Evolutionary conservation across 37 sponge, comb jelly and placozoan species (phyloP).

Genomic region (Beroe forskalii): DNA sequence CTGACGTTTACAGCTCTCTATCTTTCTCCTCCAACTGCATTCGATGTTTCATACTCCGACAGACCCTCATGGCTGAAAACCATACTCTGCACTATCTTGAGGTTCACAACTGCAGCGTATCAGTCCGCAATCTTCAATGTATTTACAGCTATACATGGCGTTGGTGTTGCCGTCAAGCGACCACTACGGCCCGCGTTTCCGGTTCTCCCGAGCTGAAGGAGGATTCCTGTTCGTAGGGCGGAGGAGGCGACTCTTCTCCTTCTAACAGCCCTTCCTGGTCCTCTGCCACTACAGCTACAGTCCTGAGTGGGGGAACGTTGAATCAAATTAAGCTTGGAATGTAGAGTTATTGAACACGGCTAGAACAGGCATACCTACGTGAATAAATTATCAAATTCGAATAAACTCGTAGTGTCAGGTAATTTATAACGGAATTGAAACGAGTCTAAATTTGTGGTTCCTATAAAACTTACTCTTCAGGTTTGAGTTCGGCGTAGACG

Average conservation of each 20-base stretch:
- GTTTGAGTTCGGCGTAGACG: slow-evolving; percentile 35
- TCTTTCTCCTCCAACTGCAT: neutral
- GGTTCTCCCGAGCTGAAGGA: neutral
- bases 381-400: no score
- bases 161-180: neutral
- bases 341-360: no score
- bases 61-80: no score
- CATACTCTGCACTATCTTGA: no score
- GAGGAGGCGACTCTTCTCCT: neutral
- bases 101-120: neutral
- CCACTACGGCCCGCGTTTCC: neutral
- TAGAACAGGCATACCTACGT: no score
- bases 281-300: neutral
- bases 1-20: no score
- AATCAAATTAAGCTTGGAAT: no score
- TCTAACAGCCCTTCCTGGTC: neutral
- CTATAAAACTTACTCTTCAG: neutral
- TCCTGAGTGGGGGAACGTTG: no score
- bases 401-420: no score
- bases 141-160: neutral
- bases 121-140: neutral
- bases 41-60: neutral
- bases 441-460: no score
- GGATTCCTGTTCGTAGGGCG: neutral
- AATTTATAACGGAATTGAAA: no score